Base-by-base conservation (phyloP, 2,797 vertebrate species). In the Gouania willdenowi region DNA sequence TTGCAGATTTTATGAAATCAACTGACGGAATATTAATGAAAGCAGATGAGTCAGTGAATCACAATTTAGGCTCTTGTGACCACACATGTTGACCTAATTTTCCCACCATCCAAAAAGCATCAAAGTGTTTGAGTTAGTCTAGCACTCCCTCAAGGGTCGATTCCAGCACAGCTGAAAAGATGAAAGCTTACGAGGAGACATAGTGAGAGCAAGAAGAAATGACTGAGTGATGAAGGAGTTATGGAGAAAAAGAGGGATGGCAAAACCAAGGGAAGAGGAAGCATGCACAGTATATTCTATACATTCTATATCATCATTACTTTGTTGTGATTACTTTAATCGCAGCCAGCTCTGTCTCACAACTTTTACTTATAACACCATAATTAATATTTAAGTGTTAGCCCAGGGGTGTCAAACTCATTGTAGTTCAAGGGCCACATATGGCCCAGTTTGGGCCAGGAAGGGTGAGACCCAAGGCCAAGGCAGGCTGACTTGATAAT, bases 251-350 rank as follows among this genome's bases (percentile, higher is more conserved):
- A 44, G 41, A 61, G 57, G 33, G 56, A 18, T 18, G 6, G 19
- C 20, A 19, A 2, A 19, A 20, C n/a, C n/a, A n/a, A n/a, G n/a
- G n/a, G n/a, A n/a, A n/a, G n/a, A n/a, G n/a, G n/a, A n/a, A n/a
- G n/a, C n/a, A n/a, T n/a, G n/a, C n/a, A n/a, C n/a, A n/a, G n/a
- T n/a, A n/a, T n/a, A n/a, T n/a, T n/a, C n/a, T n/a, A n/a, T n/a
- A 68, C 35, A 0, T 10, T 61, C 76, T 83, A 81, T 72, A 77
- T n/a, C n/a, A n/a, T n/a, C n/a, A n/a, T n/a, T n/a, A n/a, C n/a
- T n/a, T n/a, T n/a, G n/a, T n/a, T n/a, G n/a, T n/a, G n/a, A n/a
- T n/a, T n/a, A n/a, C n/a, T n/a, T n/a, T n/a, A 40, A 36, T 20
- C 36, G 61, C 49, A 12, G 3, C 17, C 3, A 19, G 23, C 63